These are phyloP conservation scores for Manis javanica DNA, from an alignment of 2,797 vertebrate species.

Conservation along the genomic window DNA sequence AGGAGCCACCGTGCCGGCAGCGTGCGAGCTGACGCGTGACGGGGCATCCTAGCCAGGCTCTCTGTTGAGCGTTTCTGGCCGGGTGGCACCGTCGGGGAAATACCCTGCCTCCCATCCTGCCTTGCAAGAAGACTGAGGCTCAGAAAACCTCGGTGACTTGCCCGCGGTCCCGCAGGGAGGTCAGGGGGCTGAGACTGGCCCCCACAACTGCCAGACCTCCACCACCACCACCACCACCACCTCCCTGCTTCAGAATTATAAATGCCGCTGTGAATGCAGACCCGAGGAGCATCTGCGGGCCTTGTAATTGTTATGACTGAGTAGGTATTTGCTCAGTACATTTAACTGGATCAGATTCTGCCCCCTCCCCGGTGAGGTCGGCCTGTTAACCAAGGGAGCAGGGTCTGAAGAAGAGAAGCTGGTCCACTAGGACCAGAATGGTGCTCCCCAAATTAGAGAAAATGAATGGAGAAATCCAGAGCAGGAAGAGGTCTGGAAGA, in stretches of 20 bases:
- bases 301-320: background rate
- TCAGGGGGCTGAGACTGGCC: background rate
- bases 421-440: background rate
- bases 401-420: background rate
- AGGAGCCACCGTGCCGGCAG: background rate
- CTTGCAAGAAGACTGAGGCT: fast-evolving
- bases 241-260: background rate
- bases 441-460: background rate
- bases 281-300: background rate
- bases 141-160: background rate
- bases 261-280: background rate
- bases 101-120: fast-evolving
- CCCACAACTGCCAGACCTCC: too few relatives aligned
- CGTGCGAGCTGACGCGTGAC: background rate
- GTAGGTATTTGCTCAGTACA: background rate
- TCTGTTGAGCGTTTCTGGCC: background rate
- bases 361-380: background rate
- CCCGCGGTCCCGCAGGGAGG: background rate
- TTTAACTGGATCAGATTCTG: background rate
- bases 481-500: background rate
- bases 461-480: background rate
- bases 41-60: fast-evolving
- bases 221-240: fast-evolving
- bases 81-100: fast-evolving
- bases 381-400: background rate